These are phyloP conservation scores for Loriculus beryllinus DNA, from an alignment of 2,797 vertebrate species.

Conservation along the genomic window DNA sequence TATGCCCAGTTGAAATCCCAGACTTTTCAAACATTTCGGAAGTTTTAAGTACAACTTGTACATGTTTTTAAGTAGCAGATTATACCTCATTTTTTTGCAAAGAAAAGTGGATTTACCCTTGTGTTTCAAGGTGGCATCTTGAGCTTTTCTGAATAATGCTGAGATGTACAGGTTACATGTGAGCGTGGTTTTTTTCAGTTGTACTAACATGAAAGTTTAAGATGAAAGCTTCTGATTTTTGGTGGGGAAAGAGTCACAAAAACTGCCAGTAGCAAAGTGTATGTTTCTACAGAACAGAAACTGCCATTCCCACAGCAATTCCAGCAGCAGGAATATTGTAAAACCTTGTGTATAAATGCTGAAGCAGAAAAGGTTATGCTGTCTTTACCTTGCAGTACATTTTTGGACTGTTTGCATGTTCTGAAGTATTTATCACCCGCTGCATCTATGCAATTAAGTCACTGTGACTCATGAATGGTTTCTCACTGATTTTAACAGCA, in stretches of 20 bases:
- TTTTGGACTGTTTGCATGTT: neutral
- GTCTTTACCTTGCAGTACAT: neutral
- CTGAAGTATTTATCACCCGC: neutral
- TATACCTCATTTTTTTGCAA: neutral
- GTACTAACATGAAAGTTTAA: neutral
- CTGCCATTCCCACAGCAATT: neutral
- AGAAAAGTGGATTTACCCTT: neutral
- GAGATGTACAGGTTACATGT: rapidly evolving
- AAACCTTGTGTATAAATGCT: neutral
- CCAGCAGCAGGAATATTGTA: neutral
- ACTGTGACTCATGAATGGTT: neutral
- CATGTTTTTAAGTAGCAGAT: neutral
- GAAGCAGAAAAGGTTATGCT: neutral
- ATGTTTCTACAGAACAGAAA: neutral
- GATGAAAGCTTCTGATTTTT: neutral
- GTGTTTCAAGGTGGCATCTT: neutral
- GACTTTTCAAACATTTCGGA: neutral
- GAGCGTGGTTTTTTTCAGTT: rapidly evolving
- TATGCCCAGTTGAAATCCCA: neutral
- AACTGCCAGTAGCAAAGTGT: neutral
- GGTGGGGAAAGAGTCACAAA: neutral
- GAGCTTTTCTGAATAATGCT: neutral
- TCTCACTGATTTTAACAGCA: slow-evolving; percentile 23
- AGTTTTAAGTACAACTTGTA: neutral
- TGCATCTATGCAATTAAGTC: neutral